Evolutionary conservation across 2,888 invertebrate species (phyloP), one percentile per base, ranked within the genome.

Genomic region (Aleiodes leptofemur): DNA sequence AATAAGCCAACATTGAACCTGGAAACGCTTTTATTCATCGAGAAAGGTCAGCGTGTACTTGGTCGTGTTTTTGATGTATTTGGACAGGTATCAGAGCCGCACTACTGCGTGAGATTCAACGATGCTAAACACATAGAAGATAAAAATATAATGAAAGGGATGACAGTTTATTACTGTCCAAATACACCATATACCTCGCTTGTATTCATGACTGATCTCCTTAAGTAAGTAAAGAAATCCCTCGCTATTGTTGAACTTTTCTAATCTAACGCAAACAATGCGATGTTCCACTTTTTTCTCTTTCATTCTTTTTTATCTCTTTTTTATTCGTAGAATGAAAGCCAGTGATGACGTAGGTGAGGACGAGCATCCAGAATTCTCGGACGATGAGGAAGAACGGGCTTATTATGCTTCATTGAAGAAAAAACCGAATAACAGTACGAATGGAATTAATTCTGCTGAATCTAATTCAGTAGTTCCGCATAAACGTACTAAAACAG

Each of bases 71-170:
- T 96, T 89, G 98, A 98, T 91, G 96, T 98, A 0, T 94, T 98
- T 87, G 98, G 98, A 13, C 95, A 94, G 69, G 96, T 98, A 0
- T 91, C 92, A 0, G 93, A 94, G 82, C 98, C 98, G 0, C 92
- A 95, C 81, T 98, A 98, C 89, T 95, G 96, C 81, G 93, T 98
- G n/a, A 92, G 98, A 3, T 98, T 98, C 90, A 98, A 97, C 90
- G 94, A 93, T 0, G 87, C 89, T 11, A 92, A 95, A 71, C 96
- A 98, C 86, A 95, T 96, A 70, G 88, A 91, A 64, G 92, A 93
- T 59, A 92, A 92, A 78, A 93, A 93, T 66, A 92, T 96, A 2
- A 87, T 90, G 81, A 88, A 93, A 68, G 96, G 95, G 68, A 92
- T 93, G 87, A 91, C 92, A 8, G 96, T 98, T 4, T 98, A 92